phyloP scores from a whole-genome alignment of 2,113 vertebrate genomes.

The Syrmaticus mikado region DNA sequence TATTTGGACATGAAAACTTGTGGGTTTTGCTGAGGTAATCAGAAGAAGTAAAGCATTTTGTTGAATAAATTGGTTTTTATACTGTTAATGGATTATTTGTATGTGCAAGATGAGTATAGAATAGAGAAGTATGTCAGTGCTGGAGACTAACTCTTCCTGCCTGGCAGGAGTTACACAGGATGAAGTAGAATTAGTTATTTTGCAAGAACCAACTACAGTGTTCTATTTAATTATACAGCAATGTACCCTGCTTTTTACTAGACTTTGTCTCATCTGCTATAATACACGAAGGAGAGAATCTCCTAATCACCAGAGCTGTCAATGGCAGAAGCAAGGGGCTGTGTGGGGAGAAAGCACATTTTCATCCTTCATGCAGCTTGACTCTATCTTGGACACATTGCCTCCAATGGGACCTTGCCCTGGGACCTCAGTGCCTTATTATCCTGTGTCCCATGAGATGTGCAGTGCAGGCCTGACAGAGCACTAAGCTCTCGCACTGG shows the following conservation, averaged over 20 bases:
- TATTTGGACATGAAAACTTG: too few species aligned
- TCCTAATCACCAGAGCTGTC: not conserved
- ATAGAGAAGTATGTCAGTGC: not conserved
- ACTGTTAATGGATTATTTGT: not conserved
- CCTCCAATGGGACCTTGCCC: not conserved
- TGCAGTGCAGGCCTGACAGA: not conserved
- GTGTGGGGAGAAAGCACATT: not conserved
- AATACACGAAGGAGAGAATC: not conserved
- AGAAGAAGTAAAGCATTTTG: too few species aligned
- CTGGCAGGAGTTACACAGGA: not conserved
- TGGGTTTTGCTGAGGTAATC: too few species aligned
- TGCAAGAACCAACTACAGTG: not conserved
- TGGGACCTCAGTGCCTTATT: not conserved
- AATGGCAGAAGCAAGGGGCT: not conserved
- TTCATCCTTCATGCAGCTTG: not conserved
- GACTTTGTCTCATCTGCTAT: not conserved
- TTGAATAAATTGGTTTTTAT: too few species aligned
- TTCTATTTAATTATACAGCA: not conserved
- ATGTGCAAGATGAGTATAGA: not conserved
- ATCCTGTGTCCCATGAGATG: not conserved
- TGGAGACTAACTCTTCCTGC: not conserved
- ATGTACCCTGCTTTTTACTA: not conserved
- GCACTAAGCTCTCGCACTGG: not conserved
- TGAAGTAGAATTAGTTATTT: not conserved
- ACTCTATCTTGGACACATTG: not conserved